Base-by-base conservation (phyloP, 2,797 vertebrate genomes). In the Esox lucius region DNA sequence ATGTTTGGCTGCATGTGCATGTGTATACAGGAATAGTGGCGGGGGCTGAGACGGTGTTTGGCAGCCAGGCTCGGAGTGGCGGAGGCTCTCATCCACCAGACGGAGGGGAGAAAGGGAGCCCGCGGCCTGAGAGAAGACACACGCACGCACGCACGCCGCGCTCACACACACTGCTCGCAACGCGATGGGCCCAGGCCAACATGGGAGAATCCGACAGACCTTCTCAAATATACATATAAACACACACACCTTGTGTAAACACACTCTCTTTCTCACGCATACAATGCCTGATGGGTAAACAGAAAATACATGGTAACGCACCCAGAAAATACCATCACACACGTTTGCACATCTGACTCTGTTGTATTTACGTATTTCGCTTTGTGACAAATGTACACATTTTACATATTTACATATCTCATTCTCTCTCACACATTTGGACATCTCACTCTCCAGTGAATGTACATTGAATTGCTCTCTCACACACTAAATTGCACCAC, bases 81-180 rank as follows among this genome's bases (percentile, higher is more conserved):
- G 89, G 84, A 87, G 75, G 87, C 61, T 56, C 87, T 89, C 81
- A 88, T 88, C 80, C 87, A 86, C 87, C 91, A 90, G 87, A 89
- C 87, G 82, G 87, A 83, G 75, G 88, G 86, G 83, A 83, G 70
- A 88, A 88, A 87, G 83, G 87, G 86, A 89, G 90, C 83, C 85
- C 84, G 84, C 81, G 87, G 87, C 85, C 90, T 87, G 84, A 87
- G 83, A 87, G 84, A 82, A 88, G 84, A 56, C 51, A n/a, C 19
- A n/a, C 42, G 51, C 53, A 56, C 83, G 87, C 83, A 88, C 81
- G 84, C 78, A 16, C 39, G 5, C 39, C 39, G 35, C 39, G 9
- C 39, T 42, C 39, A 42, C 83, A 88, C 81, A 85, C 78, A 16
- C 28, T 82, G 80, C 81, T 62, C 66, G 56, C 73, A 75, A 66